These are phyloP conservation scores for Aelia acuminata DNA, from an alignment of 2,888 invertebrate genomes.

Conservation along the genomic window DNA sequence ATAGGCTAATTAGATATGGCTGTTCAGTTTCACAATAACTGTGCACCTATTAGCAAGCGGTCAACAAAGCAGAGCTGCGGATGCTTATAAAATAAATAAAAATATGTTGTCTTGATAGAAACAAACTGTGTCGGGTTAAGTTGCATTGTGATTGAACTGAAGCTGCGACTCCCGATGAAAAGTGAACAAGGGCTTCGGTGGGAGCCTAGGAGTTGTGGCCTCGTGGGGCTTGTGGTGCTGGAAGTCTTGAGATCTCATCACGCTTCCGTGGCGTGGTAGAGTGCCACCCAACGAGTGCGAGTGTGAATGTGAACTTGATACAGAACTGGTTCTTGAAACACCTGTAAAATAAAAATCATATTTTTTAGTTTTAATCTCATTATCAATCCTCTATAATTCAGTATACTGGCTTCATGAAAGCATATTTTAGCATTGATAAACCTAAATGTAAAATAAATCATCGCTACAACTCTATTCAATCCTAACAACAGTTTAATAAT, in stretches of 20 bases:
- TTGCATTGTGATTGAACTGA: slow-evolving; percentile 51
- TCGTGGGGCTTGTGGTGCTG: slow-evolving; percentile 66
- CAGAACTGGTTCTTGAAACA: slow-evolving; percentile 60
- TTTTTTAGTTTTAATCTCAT: not conserved
- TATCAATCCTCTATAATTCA: too few species aligned
- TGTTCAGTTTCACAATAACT: not conserved
- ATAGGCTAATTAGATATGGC: not conserved
- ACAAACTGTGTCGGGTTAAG: not conserved
- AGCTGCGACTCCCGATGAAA: slow-evolving; percentile 58
- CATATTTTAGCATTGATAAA: too few species aligned
- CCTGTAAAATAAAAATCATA: slow-evolving; percentile 11
- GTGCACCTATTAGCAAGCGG: not conserved
- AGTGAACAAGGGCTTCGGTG: slow-evolving; percentile 72
- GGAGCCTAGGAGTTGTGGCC: slow-evolving; percentile 71
- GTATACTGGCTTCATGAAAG: too few species aligned
- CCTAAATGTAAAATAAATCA: too few species aligned
- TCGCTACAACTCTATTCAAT: too few species aligned
- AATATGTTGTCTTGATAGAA: not conserved
- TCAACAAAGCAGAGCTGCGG: not conserved
- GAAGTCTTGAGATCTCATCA: slow-evolving; percentile 61
- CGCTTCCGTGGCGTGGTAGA: slow-evolving; percentile 58
- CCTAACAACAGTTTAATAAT: too few species aligned
- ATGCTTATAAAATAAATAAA: not conserved
- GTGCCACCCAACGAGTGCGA: slow-evolving; percentile 59
- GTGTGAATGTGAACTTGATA: slow-evolving; percentile 61